phyloP scores from a whole-genome alignment of 2,888 invertebrate genomes.

The Drosophila longiperda region DNA sequence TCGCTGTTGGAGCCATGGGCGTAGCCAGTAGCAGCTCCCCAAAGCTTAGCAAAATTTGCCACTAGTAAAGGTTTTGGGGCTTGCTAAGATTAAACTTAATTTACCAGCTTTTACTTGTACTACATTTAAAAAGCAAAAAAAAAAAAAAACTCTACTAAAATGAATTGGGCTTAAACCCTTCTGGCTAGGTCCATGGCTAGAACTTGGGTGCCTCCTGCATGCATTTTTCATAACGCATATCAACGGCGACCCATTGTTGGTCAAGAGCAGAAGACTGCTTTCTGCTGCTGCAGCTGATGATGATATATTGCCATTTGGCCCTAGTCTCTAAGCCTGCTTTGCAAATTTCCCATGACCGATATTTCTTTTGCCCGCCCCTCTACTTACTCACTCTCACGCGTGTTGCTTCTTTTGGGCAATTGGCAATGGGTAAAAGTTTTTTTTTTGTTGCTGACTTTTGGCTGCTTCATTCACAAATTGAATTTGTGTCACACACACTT shows the following conservation, averaged over 20 bases:
- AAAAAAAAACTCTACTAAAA: background rate
- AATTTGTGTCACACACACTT: conserved; percentile 70
- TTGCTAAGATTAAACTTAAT: background rate
- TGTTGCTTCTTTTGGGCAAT: conserved; percentile 69
- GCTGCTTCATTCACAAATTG: conserved; percentile 77
- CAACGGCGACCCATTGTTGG: conserved; percentile 63
- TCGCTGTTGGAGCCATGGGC: background rate
- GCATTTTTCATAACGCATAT: conserved; percentile 70
- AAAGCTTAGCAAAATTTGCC: background rate
- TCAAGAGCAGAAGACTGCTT: conserved; percentile 36
- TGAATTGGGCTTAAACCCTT: background rate
- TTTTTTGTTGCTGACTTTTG: conserved; percentile 36
- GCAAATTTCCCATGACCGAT: conserved; percentile 78
- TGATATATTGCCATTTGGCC: conserved; percentile 55
- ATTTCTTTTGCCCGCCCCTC: conserved; percentile 33
- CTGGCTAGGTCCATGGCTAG: background rate
- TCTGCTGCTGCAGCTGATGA: conserved; percentile 44
- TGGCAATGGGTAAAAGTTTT: conserved; percentile 55
- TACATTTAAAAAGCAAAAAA: background rate
- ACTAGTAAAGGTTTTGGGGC: background rate
- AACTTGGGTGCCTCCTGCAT: conserved; percentile 32
- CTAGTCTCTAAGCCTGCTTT: conserved; percentile 26
- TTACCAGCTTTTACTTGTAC: background rate
- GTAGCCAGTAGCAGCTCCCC: background rate
- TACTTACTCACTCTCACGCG: conserved; percentile 33